phyloP scores from a whole-genome alignment of 2,797 vertebrate genomes.

The Podargus strigoides region DNA sequence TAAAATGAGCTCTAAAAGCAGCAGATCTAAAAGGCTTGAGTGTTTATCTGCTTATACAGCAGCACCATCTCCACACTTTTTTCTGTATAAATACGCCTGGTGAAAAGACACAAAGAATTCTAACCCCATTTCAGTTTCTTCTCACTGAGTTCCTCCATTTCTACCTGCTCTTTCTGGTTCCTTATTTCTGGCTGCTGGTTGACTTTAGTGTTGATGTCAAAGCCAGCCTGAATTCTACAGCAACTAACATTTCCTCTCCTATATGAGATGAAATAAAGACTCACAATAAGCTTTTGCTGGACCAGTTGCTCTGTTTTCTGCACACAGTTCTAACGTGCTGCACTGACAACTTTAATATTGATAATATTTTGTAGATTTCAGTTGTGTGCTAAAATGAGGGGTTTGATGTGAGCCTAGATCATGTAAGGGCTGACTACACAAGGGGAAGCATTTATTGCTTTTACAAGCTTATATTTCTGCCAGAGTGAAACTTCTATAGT shows the following conservation, averaged over 20 bases:
- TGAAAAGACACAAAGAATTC: neutral
- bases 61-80: constrained; percentile 21
- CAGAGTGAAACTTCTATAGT: neutral
- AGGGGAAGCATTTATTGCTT: neutral
- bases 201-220: constrained; percentile 1
- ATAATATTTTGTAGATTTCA: constrained; percentile 24
- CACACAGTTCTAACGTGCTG: neutral
- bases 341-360: constrained; percentile 5
- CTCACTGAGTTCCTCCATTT: neutral
- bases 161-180: constrained; percentile 16
- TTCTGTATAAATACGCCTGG: neutral
- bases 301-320: neutral
- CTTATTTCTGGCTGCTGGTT: constrained; percentile 8
- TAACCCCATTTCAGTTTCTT: neutral
- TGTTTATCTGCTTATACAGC: neutral
- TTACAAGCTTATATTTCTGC: neutral
- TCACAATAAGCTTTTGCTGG: neutral
- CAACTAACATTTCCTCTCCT: constrained; percentile 6
- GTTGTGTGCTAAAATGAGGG: neutral
- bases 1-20: constrained; percentile 38
- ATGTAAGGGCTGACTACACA: neutral
- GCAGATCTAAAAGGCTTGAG: constrained; percentile 38
- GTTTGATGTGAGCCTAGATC: neutral
- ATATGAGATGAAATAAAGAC: neutral
- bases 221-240: neutral